phyloP scores from a whole-genome alignment of 1,140 invertebrate genomes.

The Megathymus violae region DNA sequence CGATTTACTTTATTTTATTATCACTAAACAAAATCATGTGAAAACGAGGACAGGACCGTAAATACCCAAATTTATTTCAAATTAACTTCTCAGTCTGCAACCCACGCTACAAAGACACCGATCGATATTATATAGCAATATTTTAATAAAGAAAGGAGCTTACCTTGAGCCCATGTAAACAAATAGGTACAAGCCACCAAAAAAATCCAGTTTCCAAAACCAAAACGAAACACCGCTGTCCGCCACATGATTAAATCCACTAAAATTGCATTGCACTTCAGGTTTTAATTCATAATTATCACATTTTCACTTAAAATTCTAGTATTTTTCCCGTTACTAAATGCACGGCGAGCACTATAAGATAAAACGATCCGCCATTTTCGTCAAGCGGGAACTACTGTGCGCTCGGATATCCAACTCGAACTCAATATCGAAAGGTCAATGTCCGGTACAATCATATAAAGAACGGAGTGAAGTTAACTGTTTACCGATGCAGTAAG shows the following conservation, averaged over 20 bases:
- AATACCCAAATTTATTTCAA: slow-evolving; percentile 13
- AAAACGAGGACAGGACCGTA: neutral
- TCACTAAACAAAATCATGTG: neutral
- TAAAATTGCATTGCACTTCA: slow-evolving; percentile 66
- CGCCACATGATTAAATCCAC: slow-evolving; percentile 73
- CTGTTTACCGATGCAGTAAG: slow-evolving; percentile 13
- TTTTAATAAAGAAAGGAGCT: slow-evolving; percentile 67
- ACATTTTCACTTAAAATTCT: slow-evolving; percentile 80
- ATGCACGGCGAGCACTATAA: slow-evolving; percentile 43
- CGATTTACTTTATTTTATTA: neutral
- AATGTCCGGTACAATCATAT: slow-evolving; percentile 70
- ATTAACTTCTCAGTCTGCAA: slow-evolving; percentile 10
- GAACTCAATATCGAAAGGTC: slow-evolving; percentile 80
- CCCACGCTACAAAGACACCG: slow-evolving; percentile 37
- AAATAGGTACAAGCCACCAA: slow-evolving; percentile 73
- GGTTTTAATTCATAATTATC: slow-evolving; percentile 81
- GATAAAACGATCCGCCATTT: slow-evolving; percentile 70
- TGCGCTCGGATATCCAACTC: slow-evolving; percentile 68
- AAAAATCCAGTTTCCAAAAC: slow-evolving; percentile 78
- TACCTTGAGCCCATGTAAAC: slow-evolving; percentile 82
- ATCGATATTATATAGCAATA: slow-evolving; percentile 75
- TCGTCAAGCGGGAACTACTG: slow-evolving; percentile 51
- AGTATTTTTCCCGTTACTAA: slow-evolving; percentile 45
- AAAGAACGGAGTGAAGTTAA: slow-evolving; percentile 54
- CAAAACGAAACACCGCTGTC: slow-evolving; percentile 78